Evolutionary conservation across 1,140 invertebrate species (phyloP).

Genomic region (Thalassaphorura encarpata): DNA sequence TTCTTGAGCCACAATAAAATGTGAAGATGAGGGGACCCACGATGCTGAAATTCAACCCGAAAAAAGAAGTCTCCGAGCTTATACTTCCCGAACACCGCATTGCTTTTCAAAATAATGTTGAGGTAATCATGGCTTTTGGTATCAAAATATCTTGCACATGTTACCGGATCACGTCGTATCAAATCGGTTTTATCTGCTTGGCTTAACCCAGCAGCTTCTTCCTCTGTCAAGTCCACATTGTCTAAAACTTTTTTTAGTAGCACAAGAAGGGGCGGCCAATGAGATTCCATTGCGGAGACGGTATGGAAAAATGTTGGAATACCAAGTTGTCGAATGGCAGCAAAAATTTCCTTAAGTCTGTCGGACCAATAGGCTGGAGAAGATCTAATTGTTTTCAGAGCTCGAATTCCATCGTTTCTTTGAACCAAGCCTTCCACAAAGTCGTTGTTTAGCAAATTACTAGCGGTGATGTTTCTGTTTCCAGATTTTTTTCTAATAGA

Average conservation of each 20-base stretch:
- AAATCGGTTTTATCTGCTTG: not conserved
- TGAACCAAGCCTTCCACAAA: not conserved
- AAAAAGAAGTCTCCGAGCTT: conserved; percentile 29
- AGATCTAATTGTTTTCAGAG: not conserved
- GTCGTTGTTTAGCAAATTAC: not conserved
- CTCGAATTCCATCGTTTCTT: not conserved
- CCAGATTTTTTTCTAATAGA: not conserved
- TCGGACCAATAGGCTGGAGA: conserved; percentile 21
- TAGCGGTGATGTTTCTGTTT: not conserved
- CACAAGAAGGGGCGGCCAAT: conserved; percentile 4
- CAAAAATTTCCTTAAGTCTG: conserved; percentile 16
- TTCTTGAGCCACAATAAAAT: conserved; percentile 35
- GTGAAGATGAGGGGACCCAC: conserved; percentile 38
- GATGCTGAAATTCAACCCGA: conserved; percentile 41
- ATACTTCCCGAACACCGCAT: not conserved
- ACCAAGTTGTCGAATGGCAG: conserved; percentile 13
- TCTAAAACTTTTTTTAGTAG: conserved; percentile 4
- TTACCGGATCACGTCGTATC: conserved; percentile 2
- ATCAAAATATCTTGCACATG: conserved; percentile 2
- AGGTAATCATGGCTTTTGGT: not conserved
- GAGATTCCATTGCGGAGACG: conserved; percentile 12
- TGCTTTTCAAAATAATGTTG: not conserved
- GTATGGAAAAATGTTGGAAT: conserved; percentile 14
- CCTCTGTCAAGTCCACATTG: conserved; percentile 1
- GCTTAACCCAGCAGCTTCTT: not conserved